Evolutionary conservation across 35 echinoderm and acorn worm species (phyloP).

Genomic region (Strongylocentrotus purpuratus): DNA sequence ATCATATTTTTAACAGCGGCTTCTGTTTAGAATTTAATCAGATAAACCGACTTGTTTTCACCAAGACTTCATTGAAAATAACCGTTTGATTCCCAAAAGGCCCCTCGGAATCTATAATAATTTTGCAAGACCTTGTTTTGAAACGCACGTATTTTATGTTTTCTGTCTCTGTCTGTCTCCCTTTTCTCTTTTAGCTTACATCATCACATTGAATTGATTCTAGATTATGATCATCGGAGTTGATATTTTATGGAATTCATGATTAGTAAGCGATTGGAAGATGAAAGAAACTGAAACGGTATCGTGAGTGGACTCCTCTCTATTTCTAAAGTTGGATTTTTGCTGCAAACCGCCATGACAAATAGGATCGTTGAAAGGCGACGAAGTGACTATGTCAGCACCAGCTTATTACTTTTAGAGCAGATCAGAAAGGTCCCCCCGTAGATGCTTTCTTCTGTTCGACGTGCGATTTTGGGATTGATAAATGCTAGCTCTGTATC

Average conservation of each 20-base stretch:
- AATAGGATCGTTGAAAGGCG: constrained; percentile 2
- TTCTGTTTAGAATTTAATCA: constrained; percentile 13
- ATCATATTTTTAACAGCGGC: not conserved
- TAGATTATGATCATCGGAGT: not conserved
- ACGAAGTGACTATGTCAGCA: not conserved
- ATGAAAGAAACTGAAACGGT: not conserved
- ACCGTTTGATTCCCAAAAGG: not conserved
- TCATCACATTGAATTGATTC: not conserved
- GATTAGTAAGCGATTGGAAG: not conserved
- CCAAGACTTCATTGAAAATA: constrained; percentile 13
- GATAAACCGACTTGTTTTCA: constrained; percentile 12
- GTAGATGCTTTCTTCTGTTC: not conserved
- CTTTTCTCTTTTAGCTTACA: not conserved
- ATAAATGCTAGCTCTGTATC: not conserved
- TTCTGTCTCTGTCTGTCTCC: not conserved
- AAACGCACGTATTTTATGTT: not conserved
- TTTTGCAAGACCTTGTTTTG: not conserved
- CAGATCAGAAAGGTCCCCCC: not conserved
- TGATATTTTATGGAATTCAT: constrained; percentile 13
- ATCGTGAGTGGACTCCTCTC: not conserved
- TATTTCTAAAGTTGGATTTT: not conserved
- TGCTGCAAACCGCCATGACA: not conserved
- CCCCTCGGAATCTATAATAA: not conserved
- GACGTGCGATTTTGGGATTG: constrained; percentile 6
- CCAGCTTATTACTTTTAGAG: constrained; percentile 3